Evolutionary conservation across 2,113 vertebrate species (phyloP).

Genomic region (Tympanuchus pallidicinctus): DNA sequence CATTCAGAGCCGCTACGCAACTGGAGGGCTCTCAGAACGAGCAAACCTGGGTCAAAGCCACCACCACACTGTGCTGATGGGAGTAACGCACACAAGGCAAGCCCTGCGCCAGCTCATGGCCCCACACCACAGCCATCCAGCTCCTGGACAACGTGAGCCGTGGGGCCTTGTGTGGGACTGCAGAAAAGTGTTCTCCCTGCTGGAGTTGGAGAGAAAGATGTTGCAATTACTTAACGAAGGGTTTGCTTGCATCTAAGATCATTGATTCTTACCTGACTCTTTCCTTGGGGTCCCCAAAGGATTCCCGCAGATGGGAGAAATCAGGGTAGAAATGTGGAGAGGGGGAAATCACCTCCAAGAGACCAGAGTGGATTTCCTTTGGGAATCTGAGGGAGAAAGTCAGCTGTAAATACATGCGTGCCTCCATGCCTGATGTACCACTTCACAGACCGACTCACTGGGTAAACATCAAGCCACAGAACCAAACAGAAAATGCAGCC

Average conservation of each 20-base stretch:
- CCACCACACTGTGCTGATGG: rapidly evolving
- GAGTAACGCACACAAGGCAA: background rate
- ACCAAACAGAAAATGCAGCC: background rate
- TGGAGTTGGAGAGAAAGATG: background rate
- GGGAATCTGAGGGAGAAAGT: constrained; percentile 83
- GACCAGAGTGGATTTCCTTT: constrained; percentile 90
- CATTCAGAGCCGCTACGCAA: background rate
- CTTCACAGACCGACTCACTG: background rate
- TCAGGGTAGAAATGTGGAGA: constrained; percentile 95
- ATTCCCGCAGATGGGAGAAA: constrained; percentile 91
- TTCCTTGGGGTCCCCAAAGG: constrained; percentile 94
- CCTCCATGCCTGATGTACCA: background rate
- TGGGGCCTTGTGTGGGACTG: background rate
- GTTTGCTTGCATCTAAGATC: background rate
- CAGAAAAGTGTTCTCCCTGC: background rate
- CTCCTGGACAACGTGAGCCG: background rate
- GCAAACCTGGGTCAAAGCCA: background rate
- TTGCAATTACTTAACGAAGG: background rate
- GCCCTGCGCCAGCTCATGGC: background rate
- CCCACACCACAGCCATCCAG: rapidly evolving
- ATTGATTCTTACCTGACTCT: constrained; percentile 86
- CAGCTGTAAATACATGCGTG: constrained; percentile 6
- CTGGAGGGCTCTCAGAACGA: background rate
- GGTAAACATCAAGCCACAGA: background rate
- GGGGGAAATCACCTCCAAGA: constrained; percentile 93